Evolutionary conservation across 2,888 invertebrate genomes (phyloP).

Genomic region (Phyllotreta cruciferae): DNA sequence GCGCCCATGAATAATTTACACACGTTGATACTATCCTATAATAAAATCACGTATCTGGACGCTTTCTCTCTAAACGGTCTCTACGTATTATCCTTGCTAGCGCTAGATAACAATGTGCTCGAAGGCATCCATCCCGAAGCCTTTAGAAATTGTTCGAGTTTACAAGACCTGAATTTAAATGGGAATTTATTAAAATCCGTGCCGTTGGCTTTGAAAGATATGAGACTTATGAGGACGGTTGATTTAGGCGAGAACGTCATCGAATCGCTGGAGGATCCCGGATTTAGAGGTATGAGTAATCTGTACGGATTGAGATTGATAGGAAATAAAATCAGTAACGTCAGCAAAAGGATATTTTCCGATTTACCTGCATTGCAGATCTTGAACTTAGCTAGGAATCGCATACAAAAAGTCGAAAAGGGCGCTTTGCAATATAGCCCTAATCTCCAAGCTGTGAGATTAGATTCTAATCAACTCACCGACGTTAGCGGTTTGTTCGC

Average conservation of each 20-base stretch:
- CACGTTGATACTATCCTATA: constrained; percentile 84
- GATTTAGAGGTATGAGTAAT: constrained; percentile 84
- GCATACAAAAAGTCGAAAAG: constrained; percentile 77
- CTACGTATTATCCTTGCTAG: constrained; percentile 83
- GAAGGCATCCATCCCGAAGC: constrained; percentile 86
- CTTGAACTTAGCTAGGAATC: constrained; percentile 87
- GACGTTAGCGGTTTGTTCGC: constrained; percentile 85
- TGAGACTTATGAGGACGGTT: constrained; percentile 84
- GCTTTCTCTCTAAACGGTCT: constrained; percentile 87
- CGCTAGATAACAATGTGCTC: constrained; percentile 85
- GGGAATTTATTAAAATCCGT: constrained; percentile 83
- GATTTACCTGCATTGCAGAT: constrained; percentile 84
- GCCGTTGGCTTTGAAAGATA: constrained; percentile 82
- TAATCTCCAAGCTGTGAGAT: constrained; percentile 82
- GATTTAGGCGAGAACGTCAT: constrained; percentile 93
- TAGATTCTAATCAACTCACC: constrained; percentile 84
- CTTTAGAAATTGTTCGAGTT: constrained; percentile 87
- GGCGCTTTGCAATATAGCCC: constrained; percentile 82
- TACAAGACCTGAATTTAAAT: constrained; percentile 90
- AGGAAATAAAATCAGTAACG: constrained; percentile 84
- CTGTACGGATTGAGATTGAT: constrained; percentile 88
- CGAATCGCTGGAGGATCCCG: constrained; percentile 78
- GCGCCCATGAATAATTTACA: constrained; percentile 92
- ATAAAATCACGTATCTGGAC: constrained; percentile 84
- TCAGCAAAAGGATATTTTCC: constrained; percentile 79